A percentile compares a stretch with the other conserved stretches of the same genome.
phyloP scores from a whole-genome alignment of 2,797 vertebrate genomes.

The Leptatherina wallacei region DNA sequence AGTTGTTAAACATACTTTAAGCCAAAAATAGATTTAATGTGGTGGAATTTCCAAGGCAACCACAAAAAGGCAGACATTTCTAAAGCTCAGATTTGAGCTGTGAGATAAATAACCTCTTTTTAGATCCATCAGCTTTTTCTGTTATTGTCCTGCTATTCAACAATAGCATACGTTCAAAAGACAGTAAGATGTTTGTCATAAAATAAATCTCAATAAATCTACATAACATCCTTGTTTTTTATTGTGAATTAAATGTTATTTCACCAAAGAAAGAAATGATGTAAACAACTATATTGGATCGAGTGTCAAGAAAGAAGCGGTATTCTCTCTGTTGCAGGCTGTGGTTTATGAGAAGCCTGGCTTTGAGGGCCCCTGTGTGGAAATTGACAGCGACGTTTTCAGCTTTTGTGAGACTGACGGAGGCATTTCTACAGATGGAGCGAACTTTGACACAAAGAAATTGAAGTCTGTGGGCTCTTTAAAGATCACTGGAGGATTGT shows the following conservation, averaged over 20 bases:
- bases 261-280: neutral
- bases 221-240: too few relatives aligned
- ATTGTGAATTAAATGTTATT: neutral
- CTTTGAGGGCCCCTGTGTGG: slow-evolving; percentile 86
- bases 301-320: neutral
- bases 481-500: slow-evolving; percentile 92
- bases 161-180: neutral
- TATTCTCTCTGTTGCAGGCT: slow-evolving; percentile 73
- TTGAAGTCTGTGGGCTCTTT: slow-evolving; percentile 86
- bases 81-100: neutral
- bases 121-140: neutral
- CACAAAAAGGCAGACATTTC: neutral
- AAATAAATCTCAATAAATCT: too few relatives aligned
- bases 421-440: slow-evolving; percentile 31
- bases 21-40: slow-evolving; percentile 22
- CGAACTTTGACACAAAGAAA: slow-evolving; percentile 24
- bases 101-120: slow-evolving; percentile 9
- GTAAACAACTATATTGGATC: neutral
- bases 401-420: slow-evolving; percentile 67
- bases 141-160: slow-evolving; percentile 3
- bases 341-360: slow-evolving; percentile 89
- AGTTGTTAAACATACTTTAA: slow-evolving; percentile 17
- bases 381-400: slow-evolving; percentile 86
- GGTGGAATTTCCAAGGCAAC: slow-evolving; percentile 9
- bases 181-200: neutral